phyloP scores from a whole-genome alignment of 2,888 invertebrate species.

The Drosophila neutralis region DNA sequence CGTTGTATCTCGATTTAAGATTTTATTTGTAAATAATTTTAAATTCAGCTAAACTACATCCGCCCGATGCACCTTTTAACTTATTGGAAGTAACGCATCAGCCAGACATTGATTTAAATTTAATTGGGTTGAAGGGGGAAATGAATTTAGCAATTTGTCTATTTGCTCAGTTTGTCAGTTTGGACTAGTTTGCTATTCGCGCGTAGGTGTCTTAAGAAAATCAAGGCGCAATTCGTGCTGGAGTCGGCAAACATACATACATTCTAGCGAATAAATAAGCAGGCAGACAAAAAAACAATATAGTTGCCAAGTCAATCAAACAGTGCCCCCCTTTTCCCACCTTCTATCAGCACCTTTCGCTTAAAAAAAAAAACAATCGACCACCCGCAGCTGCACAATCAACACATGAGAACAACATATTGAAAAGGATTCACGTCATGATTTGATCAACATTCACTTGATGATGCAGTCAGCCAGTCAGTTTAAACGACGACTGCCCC shows the following conservation, averaged over 20 bases:
- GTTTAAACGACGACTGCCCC: slow-evolving; percentile 28
- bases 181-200: slow-evolving; percentile 14
- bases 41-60: slow-evolving; percentile 26
- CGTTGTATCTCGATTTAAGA: not conserved
- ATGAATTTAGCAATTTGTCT: slow-evolving; percentile 24
- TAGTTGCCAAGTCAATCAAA: slow-evolving; percentile 34
- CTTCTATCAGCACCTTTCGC: slow-evolving; percentile 49
- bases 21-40: slow-evolving; percentile 4
- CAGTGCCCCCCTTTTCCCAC: not conserved
- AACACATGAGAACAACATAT: not conserved
- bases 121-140: slow-evolving; percentile 17
- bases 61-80: not conserved
- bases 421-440: slow-evolving; percentile 35
- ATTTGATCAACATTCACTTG: not conserved
- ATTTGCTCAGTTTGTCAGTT: slow-evolving; percentile 25
- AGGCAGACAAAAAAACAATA: slow-evolving; percentile 43
- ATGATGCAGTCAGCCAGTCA: slow-evolving; percentile 54
- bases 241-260: slow-evolving; percentile 31
- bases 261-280: slow-evolving; percentile 52
- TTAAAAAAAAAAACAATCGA: slow-evolving; percentile 40
- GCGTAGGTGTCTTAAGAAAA: slow-evolving; percentile 55
- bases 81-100: slow-evolving; percentile 42
- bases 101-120: slow-evolving; percentile 25
- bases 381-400: slow-evolving; percentile 50
- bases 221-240: slow-evolving; percentile 62